These are phyloP conservation scores for Coenonympha arcania DNA, from an alignment of 2,888 invertebrate genomes.

Conservation along the genomic window DNA sequence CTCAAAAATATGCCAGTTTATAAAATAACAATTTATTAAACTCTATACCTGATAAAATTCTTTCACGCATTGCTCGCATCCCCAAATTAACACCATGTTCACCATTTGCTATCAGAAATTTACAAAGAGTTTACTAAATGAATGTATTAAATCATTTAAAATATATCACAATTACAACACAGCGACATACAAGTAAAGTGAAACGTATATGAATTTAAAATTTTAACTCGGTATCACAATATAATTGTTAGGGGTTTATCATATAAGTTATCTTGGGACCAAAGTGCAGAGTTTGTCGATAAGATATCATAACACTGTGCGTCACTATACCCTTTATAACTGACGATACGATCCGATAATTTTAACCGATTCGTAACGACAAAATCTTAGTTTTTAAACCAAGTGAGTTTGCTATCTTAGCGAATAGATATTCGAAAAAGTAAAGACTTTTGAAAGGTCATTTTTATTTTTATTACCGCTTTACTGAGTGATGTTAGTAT, in stretches of 20 bases:
- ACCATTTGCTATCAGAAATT: background rate
- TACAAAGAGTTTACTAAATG: no score
- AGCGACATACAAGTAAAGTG: slow-evolving; percentile 14
- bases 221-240: slow-evolving; percentile 22
- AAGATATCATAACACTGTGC: slow-evolving; percentile 25
- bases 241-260: slow-evolving; percentile 28
- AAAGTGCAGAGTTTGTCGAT: slow-evolving; percentile 42
- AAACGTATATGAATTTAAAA: slow-evolving; percentile 9
- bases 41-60: slow-evolving; percentile 24
- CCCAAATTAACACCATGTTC: slow-evolving; percentile 20
- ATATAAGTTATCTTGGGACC: slow-evolving; percentile 36
- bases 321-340: slow-evolving; percentile 15
- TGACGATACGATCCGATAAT: slow-evolving; percentile 9
- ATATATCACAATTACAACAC: background rate
- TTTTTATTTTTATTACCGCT: no score
- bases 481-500: no score
- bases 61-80: slow-evolving; percentile 7
- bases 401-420: no score
- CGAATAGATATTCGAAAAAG: no score
- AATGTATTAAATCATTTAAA: no score
- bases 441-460: no score
- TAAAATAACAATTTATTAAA: background rate
- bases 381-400: no score
- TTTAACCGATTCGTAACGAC: background rate
- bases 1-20: no score